Conservation (phyloP, 2,797 vertebrate genomes). For the Setipinna tenuifilis region DNA sequence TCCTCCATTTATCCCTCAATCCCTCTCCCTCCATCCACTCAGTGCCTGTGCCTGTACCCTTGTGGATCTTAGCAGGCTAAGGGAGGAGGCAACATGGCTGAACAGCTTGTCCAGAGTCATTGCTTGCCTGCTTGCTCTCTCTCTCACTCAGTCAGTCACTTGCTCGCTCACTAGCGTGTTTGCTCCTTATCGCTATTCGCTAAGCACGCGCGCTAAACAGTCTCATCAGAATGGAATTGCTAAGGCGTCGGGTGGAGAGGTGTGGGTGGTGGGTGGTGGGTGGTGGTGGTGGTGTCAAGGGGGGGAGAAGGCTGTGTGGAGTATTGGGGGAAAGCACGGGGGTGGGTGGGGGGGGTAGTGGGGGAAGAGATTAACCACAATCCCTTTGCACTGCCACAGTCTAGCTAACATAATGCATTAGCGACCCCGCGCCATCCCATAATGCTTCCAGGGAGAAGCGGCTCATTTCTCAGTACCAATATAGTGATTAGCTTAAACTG, state of each 20-base stretch:
- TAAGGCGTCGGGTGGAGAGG: background rate
- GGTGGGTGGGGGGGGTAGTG: slow-evolving; percentile 23
- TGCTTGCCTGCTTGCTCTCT: background rate
- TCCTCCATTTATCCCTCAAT: slow-evolving; percentile 33
- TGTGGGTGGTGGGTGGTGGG: background rate
- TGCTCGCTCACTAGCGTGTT: slow-evolving; percentile 21
- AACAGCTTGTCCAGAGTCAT: background rate
- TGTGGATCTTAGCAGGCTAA: background rate
- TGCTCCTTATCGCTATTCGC: background rate
- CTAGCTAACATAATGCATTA: slow-evolving; percentile 52
- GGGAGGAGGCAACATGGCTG: background rate
- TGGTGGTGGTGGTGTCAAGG: background rate
- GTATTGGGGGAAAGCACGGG: background rate
- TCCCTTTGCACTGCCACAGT: slow-evolving; percentile 53
- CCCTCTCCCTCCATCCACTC: background rate
- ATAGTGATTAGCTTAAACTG: slow-evolving; percentile 62
- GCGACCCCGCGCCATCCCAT: slow-evolving; percentile 56
- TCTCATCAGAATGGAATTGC: background rate
- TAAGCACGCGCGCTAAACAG: background rate
- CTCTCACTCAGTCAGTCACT: background rate
- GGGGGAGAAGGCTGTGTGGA: background rate
- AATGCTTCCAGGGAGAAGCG: slow-evolving; percentile 63
- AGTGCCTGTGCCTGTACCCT: background rate
- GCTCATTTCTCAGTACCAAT: slow-evolving; percentile 65
- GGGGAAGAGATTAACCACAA: slow-evolving; percentile 54